Conservation (phyloP, 1,140 invertebrate species). For the Sinella curviseta region DNA sequence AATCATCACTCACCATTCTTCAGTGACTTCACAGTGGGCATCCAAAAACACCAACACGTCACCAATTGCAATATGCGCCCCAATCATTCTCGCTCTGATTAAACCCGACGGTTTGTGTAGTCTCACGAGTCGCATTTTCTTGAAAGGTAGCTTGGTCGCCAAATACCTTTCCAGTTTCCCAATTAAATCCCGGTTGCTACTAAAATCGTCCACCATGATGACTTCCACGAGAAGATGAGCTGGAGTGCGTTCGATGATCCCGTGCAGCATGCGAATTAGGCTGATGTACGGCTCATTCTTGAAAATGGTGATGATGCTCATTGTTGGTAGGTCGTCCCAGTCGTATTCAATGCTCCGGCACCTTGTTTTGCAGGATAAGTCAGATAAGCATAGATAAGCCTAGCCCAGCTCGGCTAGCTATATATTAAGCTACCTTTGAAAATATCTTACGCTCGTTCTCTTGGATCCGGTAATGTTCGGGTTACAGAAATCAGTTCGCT, state of each 20-base stretch:
- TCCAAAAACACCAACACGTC: constrained; percentile 88
- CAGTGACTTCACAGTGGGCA: constrained; percentile 93
- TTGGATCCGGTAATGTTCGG: too few species aligned
- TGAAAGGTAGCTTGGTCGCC: constrained; percentile 59
- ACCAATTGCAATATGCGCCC: constrained; percentile 77
- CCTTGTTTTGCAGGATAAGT: too few species aligned
- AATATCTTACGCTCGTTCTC: too few species aligned
- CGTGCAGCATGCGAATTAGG: constrained; percentile 82
- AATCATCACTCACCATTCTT: too few species aligned
- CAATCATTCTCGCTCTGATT: constrained; percentile 88
- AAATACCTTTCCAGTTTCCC: constrained; percentile 67
- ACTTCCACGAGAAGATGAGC: constrained; percentile 80
- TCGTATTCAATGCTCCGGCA: constrained; percentile 62
- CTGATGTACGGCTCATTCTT: constrained; percentile 93
- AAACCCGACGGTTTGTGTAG: constrained; percentile 75
- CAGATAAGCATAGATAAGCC: too few species aligned
- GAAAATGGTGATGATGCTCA: constrained; percentile 88
- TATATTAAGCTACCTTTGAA: too few species aligned
- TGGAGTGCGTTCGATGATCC: constrained; percentile 76
- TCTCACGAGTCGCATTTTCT: constrained; percentile 70
- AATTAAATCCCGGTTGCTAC: constrained; percentile 69
- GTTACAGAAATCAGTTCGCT: too few species aligned
- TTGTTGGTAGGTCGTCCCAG: constrained; percentile 59
- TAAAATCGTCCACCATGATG: constrained; percentile 89
- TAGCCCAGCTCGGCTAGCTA: too few species aligned